Evolutionary conservation across 2,113 vertebrate genomes (phyloP), one percentile per base, ranked within the genome.

Genomic region (Perca flavescens): DNA sequence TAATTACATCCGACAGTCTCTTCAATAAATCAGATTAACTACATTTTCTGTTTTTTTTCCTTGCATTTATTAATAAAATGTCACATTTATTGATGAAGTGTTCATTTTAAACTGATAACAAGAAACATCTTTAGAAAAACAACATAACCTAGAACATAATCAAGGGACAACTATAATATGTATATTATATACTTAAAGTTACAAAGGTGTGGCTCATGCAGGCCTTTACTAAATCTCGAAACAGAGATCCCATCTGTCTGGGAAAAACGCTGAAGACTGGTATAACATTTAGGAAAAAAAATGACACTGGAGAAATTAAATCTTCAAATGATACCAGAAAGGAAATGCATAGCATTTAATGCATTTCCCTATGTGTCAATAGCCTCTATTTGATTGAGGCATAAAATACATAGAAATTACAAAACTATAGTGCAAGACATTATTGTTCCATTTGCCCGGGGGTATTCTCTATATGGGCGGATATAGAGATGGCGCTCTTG

Each of bases 401-500:
- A 15, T 60, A 19, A 72, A 36, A 80, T n/a, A 16, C 28, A 31
- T 22, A 17, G 67, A 67, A 36, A 66, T 13, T 43, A 2, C 13
- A 53, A 68, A 79, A 21, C 6, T 43, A 57, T 5, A 74, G n/a
- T 3, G 17, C 15, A 4, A 22, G 11, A 14, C 1, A n/a, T 34
- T 19, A 66, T 73, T 73, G 89, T 25, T 89, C 82, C 84, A 85
- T 77, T 4, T 64, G 56, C 43, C 47, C 63, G 4, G 52, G 31
- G 25, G 17, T n/a, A 19, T 72, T 78, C 61, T 90, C 87, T 82
- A 82, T 68, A 16, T 69, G 58, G 9, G 91, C 95, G 3, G 92
- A 94, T 68, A 99, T 97, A 79, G 97, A 98, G 77, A 99, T 95
- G 72, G 94, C 98, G 95, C 97, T 99, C 91, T 97, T 99, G 82